Evolutionary conservation across 1,140 invertebrate genomes (phyloP), one percentile per base, ranked within the genome.

Genomic region (Bombus sibiricus): DNA sequence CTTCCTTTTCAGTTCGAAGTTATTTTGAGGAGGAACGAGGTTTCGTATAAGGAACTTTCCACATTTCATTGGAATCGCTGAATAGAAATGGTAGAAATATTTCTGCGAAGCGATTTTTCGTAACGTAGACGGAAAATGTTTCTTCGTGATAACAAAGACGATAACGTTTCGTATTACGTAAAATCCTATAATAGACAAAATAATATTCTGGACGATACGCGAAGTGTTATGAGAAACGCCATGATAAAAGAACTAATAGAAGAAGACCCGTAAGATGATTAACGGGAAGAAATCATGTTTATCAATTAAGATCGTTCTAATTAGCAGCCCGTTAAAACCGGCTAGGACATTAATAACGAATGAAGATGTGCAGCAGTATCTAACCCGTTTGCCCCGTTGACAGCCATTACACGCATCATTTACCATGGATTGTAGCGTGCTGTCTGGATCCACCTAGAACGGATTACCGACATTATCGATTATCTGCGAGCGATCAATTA

Each of bases 381-480:
- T 85, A 88, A 86, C 71, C 81, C 69, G 84, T 78, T 64, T 53
- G 59, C 53, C 15, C 66, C 85, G 74, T 85, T 88, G 90, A 91
- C 88, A 86, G 88, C 86, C 77, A 86, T 89, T 91, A 91, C 92
- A 92, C 92, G 92, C 92, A 90, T 93, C 92, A 92, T 93, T 93
- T 92, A 92, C 85, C 85, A 74, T 75, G 73, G 90, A 92, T 92
- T 87, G 88, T 89, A 73, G 66, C 71, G 68, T 66, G 74, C 80
- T 79, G 82, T 71, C 79, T 74, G 90, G 90, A 84, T 88, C 88
- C 91, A 92, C 88, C 86, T 91, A 86, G 88, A 93, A 93, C 87
- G 87, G 88, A 92, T 92, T 88, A 91, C 91, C 91, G 91, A 93
- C 91, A 92, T 92, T 93, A 93, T 92, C 91, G 91, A 92, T 93